Conservation (phyloP, 2,888 invertebrate genomes). For the Atethmia centrago region DNA sequence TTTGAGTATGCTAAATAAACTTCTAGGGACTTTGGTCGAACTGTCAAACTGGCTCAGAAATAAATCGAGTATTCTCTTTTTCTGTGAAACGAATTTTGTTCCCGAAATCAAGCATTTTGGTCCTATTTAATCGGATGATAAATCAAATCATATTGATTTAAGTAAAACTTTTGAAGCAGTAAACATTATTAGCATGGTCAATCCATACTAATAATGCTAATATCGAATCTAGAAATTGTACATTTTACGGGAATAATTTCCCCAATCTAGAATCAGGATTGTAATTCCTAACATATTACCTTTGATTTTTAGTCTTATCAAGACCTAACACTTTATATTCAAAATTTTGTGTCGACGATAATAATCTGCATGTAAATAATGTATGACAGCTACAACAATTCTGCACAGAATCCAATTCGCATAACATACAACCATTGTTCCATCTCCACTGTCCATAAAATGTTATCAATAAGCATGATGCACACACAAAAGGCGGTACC, state of each 20-base stretch:
- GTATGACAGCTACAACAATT: constrained; percentile 4
- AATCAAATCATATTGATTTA: constrained; percentile 2
- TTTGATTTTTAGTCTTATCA: too few species aligned
- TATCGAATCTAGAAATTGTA: not conserved
- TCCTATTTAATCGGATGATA: not conserved
- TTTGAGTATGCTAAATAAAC: constrained; percentile 65
- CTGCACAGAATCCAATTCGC: constrained; percentile 54
- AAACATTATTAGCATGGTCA: not conserved
- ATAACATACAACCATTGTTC: constrained; percentile 68
- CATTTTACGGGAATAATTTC: too few species aligned
- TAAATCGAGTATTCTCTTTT: constrained; percentile 52
- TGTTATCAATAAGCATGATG: constrained; percentile 81
- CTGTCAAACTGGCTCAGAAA: constrained; percentile 63
- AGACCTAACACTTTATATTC: too few species aligned
- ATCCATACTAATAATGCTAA: too few species aligned
- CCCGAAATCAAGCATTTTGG: not conserved
- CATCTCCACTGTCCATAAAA: constrained; percentile 78
- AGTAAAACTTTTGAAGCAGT: not conserved
- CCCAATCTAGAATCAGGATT: too few species aligned
- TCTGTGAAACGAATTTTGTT: constrained; percentile 19
- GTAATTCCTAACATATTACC: too few species aligned
- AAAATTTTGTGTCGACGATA: not conserved
- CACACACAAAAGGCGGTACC: constrained; percentile 84
- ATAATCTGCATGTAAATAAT: not conserved
- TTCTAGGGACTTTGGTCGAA: constrained; percentile 57